These are phyloP conservation scores for Porites evermanni DNA, from an alignment of 92 coral and sea anemone genomes.

Conservation along the genomic window DNA sequence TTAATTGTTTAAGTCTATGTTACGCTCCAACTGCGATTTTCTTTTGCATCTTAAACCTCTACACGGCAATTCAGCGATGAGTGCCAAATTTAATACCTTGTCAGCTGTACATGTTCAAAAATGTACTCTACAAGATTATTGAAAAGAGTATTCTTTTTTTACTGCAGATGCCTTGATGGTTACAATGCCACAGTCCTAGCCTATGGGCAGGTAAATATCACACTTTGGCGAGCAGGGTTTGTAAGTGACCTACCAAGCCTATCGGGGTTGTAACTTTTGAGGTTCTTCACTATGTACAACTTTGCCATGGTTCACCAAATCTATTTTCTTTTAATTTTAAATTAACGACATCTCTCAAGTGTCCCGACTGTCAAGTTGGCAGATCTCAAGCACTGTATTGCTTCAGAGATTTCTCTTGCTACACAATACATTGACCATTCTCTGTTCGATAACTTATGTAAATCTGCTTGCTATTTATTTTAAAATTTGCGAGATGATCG, in stretches of 20 bases:
- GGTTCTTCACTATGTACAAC: constrained; percentile 3
- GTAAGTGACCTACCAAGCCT: background rate
- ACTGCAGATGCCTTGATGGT: constrained; percentile 93
- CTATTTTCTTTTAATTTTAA: background rate
- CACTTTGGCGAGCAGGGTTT: background rate
- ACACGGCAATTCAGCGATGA: background rate
- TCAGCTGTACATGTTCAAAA: background rate
- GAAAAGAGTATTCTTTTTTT: constrained; percentile 12
- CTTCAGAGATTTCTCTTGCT: too few relatives aligned
- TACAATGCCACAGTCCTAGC: constrained; percentile 99
- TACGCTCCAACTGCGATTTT: constrained; percentile 7
- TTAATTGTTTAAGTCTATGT: background rate
- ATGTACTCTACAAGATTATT: background rate
- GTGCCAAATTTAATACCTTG: constrained; percentile 19
- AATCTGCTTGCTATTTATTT: constrained; percentile 8
- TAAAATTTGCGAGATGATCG: constrained; percentile 13
- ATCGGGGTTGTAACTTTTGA: constrained; percentile 34
- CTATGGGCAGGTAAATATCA: constrained; percentile 89
- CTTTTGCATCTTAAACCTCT: constrained; percentile 7
- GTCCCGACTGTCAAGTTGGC: background rate
- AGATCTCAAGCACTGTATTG: background rate
- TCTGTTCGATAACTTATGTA: background rate
- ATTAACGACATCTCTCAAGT: background rate
- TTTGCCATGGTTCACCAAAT: constrained; percentile 17
- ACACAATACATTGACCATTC: too few relatives aligned